Evolutionary conservation across 2,888 invertebrate genomes (phyloP).

Genomic region (Physocephala rufipes): DNA sequence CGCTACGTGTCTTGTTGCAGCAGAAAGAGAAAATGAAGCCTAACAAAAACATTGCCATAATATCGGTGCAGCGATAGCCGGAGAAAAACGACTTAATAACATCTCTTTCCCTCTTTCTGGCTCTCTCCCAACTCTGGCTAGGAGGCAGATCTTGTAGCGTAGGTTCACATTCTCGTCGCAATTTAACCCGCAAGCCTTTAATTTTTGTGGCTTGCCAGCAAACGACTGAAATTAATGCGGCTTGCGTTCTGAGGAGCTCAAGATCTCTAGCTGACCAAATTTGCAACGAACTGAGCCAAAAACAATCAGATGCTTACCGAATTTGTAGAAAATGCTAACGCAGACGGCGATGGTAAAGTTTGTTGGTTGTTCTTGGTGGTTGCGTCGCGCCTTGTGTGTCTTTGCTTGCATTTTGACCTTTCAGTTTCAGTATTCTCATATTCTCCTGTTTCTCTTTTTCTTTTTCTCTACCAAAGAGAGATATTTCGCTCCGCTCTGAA

Average conservation of each 20-base stretch:
- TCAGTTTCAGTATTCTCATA: constrained; percentile 16
- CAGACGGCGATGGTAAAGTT: no score
- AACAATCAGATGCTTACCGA: constrained; percentile 11
- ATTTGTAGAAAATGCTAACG: background rate
- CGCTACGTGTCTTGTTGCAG: no score
- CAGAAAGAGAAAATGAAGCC: background rate
- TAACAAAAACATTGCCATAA: constrained; percentile 19
- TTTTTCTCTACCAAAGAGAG: constrained; percentile 34
- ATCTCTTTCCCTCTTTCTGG: background rate
- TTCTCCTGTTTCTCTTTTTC: constrained; percentile 29
- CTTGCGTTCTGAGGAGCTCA: no score
- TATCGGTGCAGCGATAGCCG: background rate
- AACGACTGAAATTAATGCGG: no score
- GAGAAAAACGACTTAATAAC: background rate
- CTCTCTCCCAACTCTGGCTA: background rate
- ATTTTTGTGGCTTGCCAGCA: no score
- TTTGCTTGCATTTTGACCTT: constrained; percentile 24
- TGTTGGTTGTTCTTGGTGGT: background rate
- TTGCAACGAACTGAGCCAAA: background rate
- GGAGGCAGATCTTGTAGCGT: background rate
- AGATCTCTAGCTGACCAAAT: no score
- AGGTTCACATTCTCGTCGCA: background rate
- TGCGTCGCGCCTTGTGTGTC: constrained; percentile 23
- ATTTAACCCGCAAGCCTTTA: no score
- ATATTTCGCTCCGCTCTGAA: no score